Conservation (phyloP, 2,797 vertebrate genomes). For the Pangasius mekongensis region DNA sequence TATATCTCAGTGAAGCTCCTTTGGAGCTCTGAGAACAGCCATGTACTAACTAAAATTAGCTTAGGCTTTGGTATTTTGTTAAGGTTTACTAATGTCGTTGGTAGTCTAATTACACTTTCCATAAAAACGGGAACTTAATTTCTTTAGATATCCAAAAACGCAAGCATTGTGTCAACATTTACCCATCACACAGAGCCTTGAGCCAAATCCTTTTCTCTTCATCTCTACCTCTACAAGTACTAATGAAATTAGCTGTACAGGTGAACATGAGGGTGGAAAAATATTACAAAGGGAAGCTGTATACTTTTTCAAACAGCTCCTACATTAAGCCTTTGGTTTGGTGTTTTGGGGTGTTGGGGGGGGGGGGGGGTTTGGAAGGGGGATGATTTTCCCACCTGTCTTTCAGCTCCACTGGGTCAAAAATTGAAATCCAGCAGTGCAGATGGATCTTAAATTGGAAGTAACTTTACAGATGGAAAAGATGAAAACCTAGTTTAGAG, state of each 20-base stretch:
- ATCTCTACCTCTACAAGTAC: slow-evolving; percentile 22
- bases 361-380: neutral
- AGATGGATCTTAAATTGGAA: slow-evolving; percentile 63
- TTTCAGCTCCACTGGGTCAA: slow-evolving; percentile 59
- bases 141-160: neutral
- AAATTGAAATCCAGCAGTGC: slow-evolving; percentile 60
- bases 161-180: neutral
- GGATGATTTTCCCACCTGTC: slow-evolving; percentile 46
- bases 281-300: slow-evolving; percentile 57
- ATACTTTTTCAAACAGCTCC: slow-evolving; percentile 26
- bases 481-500: slow-evolving; percentile 61
- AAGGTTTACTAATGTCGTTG: neutral
- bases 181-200: slow-evolving; percentile 17
- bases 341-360: neutral
- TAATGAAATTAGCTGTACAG: slow-evolving; percentile 40
- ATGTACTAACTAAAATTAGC: neutral
- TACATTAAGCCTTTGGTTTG: slow-evolving; percentile 30
- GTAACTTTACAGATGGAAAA: slow-evolving; percentile 61
- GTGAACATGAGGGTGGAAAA: slow-evolving; percentile 35
- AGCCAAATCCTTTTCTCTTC: slow-evolving; percentile 19
- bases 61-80: no score
- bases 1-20: neutral
- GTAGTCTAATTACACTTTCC: neutral
- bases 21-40: neutral
- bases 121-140: neutral